Evolutionary conservation across 2,113 vertebrate genomes (phyloP).

Genomic region (Gadus chalcogrammus): DNA sequence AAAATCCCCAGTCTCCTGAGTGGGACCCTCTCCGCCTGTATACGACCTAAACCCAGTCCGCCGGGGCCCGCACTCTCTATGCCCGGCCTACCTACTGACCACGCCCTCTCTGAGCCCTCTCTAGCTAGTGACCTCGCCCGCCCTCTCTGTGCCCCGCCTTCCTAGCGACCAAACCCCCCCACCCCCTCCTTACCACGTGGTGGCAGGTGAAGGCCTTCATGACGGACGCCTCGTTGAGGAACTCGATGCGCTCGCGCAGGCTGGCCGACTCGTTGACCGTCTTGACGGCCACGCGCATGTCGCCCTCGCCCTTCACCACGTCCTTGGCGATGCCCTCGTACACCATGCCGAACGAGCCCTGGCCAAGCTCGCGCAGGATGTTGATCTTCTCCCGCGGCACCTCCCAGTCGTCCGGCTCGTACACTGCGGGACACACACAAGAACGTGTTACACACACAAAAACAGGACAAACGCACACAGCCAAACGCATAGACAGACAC

Average conservation of each 20-base stretch:
- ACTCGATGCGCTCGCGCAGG: slow-evolving; percentile 93
- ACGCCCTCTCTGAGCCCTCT: too few species aligned
- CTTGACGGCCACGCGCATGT: slow-evolving; percentile 87
- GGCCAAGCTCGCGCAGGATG: slow-evolving; percentile 88
- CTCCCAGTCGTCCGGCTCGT: slow-evolving; percentile 95
- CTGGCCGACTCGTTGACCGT: slow-evolving; percentile 94
- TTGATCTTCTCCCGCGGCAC: slow-evolving; percentile 89
- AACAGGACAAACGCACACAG: neutral
- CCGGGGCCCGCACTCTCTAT: too few species aligned
- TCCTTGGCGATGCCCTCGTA: slow-evolving; percentile 92
- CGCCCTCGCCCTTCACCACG: slow-evolving; percentile 85
- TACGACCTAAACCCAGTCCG: too few species aligned
- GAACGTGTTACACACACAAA: neutral
- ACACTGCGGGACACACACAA: slow-evolving; percentile 73
- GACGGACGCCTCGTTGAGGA: slow-evolving; percentile 95
- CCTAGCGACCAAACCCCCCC: too few species aligned
- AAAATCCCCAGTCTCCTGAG: too few species aligned
- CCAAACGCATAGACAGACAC: slow-evolving; percentile 9
- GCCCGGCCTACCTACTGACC: neutral
- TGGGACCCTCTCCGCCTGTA: too few species aligned
- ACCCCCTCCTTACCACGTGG: slow-evolving; percentile 82
- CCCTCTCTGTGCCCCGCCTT: too few species aligned
- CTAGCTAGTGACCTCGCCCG: too few species aligned
- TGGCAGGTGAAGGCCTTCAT: slow-evolving; percentile 98
- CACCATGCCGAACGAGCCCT: slow-evolving; percentile 97